Conservation (phyloP, 2,797 vertebrate genomes). For the Periophthalmus magnuspinnatus region DNA sequence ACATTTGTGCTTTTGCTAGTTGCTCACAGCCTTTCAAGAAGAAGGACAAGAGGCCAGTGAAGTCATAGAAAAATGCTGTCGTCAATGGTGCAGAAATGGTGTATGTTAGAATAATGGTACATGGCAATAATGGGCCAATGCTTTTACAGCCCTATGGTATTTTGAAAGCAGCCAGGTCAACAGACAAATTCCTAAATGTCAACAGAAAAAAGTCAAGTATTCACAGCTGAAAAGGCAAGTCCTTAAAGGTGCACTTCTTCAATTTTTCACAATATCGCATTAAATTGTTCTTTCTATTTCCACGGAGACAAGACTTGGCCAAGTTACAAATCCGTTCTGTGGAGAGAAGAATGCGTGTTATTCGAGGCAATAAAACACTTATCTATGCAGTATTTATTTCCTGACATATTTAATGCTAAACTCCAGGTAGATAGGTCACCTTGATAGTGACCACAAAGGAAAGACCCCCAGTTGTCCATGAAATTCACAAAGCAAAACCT, state of each 20-base stretch:
- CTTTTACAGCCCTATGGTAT: conserved; percentile 25
- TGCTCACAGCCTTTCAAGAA: conserved; percentile 29
- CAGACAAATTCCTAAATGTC: neutral
- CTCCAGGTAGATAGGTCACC: no score
- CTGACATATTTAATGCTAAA: no score
- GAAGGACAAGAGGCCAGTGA: conserved; percentile 10
- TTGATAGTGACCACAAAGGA: no score
- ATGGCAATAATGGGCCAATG: conserved; percentile 18
- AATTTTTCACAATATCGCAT: no score
- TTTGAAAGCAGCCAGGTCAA: conserved; percentile 19
- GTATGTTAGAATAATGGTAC: conserved; percentile 7
- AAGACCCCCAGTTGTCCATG: no score
- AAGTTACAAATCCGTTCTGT: no score
- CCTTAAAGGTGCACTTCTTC: neutral
- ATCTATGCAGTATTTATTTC: no score
- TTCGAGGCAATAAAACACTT: no score
- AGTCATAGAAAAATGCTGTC: conserved; percentile 25
- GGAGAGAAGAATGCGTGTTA: no score
- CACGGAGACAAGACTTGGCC: neutral
- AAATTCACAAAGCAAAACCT: no score
- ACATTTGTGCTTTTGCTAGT: conserved; percentile 15
- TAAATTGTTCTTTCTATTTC: neutral
- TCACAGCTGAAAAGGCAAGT: conserved; percentile 1
- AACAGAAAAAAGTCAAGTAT: neutral
- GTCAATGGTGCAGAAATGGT: conserved; percentile 14